phyloP scores from a whole-genome alignment of 2,888 invertebrate genomes.

The Idaea aversata region DNA sequence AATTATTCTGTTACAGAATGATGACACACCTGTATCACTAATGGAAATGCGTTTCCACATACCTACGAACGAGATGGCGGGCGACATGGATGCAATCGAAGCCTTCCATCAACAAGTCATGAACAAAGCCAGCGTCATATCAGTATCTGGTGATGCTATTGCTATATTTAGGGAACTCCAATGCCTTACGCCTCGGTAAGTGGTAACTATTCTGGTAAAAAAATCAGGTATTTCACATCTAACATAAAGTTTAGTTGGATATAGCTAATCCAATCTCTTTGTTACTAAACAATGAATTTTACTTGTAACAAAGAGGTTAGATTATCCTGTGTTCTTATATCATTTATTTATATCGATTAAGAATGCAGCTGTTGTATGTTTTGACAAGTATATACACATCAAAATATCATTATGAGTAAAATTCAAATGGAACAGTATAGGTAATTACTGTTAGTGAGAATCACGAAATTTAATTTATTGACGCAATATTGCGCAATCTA shows the following conservation, averaged over 20 bases:
- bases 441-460: neutral
- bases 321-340: neutral
- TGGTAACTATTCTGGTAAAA: neutral
- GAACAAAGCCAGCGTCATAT: slow-evolving; percentile 98
- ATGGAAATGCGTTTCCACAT: slow-evolving; percentile 99
- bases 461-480: neutral
- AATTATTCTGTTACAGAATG: too few species aligned
- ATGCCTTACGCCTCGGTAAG: slow-evolving; percentile 97
- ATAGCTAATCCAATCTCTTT: too few species aligned
- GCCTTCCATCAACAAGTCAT: slow-evolving; percentile 98
- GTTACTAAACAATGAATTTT: too few species aligned
- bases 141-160: slow-evolving; percentile 98
- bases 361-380: too few species aligned
- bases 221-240: too few species aligned
- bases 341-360: too few species aligned
- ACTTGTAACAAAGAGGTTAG: neutral
- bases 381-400: too few species aligned
- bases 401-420: neutral
- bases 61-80: slow-evolving; percentile 92
- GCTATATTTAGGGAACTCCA: slow-evolving; percentile 98
- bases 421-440: neutral
- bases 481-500: neutral
- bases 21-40: slow-evolving; percentile 97
- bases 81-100: slow-evolving; percentile 95
- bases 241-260: too few species aligned